Conservation (phyloP, 2,888 invertebrate species). For the Agapostemon virescens region DNA sequence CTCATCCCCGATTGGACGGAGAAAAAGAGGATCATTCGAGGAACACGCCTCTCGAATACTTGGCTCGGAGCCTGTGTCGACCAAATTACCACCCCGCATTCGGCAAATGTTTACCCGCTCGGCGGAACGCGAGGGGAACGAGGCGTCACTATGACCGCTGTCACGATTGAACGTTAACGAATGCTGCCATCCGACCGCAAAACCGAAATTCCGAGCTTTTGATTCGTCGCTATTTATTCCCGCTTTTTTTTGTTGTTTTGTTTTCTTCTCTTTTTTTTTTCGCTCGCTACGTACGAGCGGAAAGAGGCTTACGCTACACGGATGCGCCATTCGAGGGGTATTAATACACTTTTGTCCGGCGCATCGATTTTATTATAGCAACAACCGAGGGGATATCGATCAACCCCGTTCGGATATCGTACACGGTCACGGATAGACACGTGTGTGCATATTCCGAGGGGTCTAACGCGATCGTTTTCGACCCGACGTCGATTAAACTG, state of each 20-base stretch:
- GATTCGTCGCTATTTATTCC: no score
- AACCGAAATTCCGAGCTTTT: slow-evolving; percentile 3
- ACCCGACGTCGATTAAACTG: slow-evolving; percentile 3
- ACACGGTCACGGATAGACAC: background rate
- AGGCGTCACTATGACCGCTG: slow-evolving; percentile 65
- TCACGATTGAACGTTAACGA: slow-evolving; percentile 73
- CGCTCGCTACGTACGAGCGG: no score
- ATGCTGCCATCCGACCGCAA: slow-evolving; percentile 62
- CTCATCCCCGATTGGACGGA: background rate
- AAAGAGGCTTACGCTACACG: background rate
- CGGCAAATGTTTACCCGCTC: slow-evolving; percentile 73
- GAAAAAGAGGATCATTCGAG: slow-evolving; percentile 20
- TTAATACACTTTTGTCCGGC: no score
- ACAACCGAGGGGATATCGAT: background rate
- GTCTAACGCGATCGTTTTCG: background rate
- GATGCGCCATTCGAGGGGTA: no score
- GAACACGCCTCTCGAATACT: slow-evolving; percentile 24
- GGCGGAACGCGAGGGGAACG: slow-evolving; percentile 43
- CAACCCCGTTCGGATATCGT: background rate
- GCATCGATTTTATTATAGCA: background rate
- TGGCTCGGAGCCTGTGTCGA: slow-evolving; percentile 41
- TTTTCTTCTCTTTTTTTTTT: background rate
- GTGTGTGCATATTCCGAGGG: no score
- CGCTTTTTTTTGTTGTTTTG: no score
- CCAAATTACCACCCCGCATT: slow-evolving; percentile 53